Base-by-base conservation (phyloP, 1,140 invertebrate genomes). In the Apolygus lucorum region DNA sequence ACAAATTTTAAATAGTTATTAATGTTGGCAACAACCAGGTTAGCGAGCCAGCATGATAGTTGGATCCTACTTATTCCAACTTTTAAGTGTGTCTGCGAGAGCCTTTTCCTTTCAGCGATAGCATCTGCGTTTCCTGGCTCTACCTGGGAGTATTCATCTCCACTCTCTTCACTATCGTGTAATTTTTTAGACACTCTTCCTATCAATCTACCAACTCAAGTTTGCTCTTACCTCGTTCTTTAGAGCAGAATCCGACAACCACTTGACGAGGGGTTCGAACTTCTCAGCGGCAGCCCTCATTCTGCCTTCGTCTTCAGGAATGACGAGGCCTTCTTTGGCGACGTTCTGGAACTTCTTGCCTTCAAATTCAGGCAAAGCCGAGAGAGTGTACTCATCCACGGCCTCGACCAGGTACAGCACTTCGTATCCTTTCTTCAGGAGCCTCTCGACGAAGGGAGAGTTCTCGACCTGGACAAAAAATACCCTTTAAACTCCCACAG, bases 291-390 rank as follows among this genome's bases (percentile, higher is more conserved):
- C 76, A 59, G 86, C 84, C 79, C 98, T 93, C 74, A 90, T 83
- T 77, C 93, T 88, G 77, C 96, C 94, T 64, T 88, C 86, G 22
- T 87, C 88, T 77, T 90, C 93, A 70, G 94, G 88, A 0, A 99
- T 78, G 68, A 89, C 87, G 75, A 99, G 88, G 1, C 96, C 96
- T 82, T 99, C 98, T 80, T 99, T 99, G 70, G 98, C 98, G 29
- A 98, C 93, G 78, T 99, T 99, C 81, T 99, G 96, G 90, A 99
- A 98, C 80, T 99, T 99, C 82, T 99, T 98, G 28, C 95, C 93
- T 76, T 99, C 96, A 80, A 96, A 99, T 80, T 99, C 96, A n/a
- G 98, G 96, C 75, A 99, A 80, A 8, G 94, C 89, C 54, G 96
- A 95, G 68, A 99, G 92, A 73, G 92, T 90, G 80, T 99, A 99